These are phyloP conservation scores for Hydroisotoma schaefferi DNA, from an alignment of 2,888 invertebrate species.

Conservation along the genomic window DNA sequence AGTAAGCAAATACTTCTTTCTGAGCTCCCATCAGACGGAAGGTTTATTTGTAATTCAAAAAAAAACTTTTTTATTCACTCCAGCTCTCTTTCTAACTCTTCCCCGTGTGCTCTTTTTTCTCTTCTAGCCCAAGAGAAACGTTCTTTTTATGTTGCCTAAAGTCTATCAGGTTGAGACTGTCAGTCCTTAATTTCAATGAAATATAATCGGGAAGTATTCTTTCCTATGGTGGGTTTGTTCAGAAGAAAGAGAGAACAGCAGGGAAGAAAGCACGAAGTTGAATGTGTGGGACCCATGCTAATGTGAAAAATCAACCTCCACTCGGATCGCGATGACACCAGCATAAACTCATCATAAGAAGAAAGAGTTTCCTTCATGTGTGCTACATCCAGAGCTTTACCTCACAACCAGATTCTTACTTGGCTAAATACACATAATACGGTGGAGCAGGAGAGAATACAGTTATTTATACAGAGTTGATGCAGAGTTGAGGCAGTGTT, in stretches of 20 bases:
- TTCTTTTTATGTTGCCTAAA: no score
- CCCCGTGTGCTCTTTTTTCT: no score
- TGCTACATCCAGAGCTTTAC: no score
- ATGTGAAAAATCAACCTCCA: conserved; percentile 48
- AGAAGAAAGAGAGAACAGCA: conserved; percentile 16
- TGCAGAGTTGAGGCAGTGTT: conserved; percentile 15
- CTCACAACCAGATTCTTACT: conserved; percentile 11
- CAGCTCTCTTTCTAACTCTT: conserved; percentile 22
- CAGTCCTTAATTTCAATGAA: conserved; percentile 49
- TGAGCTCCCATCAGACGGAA: conserved; percentile 13
- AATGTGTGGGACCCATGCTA: conserved; percentile 48
- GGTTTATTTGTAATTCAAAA: conserved; percentile 45
- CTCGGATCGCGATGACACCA: conserved; percentile 46
- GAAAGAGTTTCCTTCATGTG: not conserved
- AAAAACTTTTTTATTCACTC: conserved; percentile 37
- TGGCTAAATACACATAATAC: conserved; percentile 26
- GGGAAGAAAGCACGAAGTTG: conserved; percentile 25
- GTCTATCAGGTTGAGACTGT: conserved; percentile 30
- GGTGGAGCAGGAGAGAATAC: conserved; percentile 25
- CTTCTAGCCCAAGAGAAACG: no score
- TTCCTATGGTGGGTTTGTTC: conserved; percentile 5
- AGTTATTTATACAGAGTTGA: no score
- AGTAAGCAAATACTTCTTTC: conserved; percentile 47
- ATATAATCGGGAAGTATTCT: conserved; percentile 45
- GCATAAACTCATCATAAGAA: conserved; percentile 32